phyloP scores from a whole-genome alignment of 1,140 invertebrate genomes.

The Sarcophaga bullata region DNA sequence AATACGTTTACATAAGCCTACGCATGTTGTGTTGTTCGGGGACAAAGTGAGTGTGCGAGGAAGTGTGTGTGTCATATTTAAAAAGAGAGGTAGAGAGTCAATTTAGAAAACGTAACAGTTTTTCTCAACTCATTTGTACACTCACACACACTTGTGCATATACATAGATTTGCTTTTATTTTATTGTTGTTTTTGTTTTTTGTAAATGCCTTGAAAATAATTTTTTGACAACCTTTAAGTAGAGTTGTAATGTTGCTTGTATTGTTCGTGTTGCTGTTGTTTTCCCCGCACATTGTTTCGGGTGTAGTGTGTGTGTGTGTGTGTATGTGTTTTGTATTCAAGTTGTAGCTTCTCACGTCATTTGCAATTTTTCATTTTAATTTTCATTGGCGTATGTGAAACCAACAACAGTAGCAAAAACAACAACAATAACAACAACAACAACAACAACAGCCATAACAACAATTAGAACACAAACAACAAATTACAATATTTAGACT shows the following conservation, averaged over 20 bases:
- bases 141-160: background rate
- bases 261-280: background rate
- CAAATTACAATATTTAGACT: conserved; percentile 7
- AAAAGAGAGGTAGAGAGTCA: background rate
- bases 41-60: too few species aligned
- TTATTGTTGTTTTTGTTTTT: conserved; percentile 3
- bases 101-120: background rate
- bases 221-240: conserved; percentile 28
- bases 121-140: background rate
- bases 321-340: background rate
- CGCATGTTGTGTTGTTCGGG: background rate
- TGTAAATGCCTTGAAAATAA: background rate
- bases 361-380: conserved; percentile 66
- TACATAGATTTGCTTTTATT: background rate
- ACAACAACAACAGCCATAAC: background rate
- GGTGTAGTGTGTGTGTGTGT: too few species aligned
- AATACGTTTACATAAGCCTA: conserved; percentile 6
- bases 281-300: background rate
- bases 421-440: background rate
- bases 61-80: background rate
- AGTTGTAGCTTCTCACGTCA: conserved; percentile 52
- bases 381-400: conserved; percentile 64
- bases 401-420: background rate
- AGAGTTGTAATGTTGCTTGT: background rate
- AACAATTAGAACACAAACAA: conserved; percentile 12